phyloP scores from a whole-genome alignment of 2,797 vertebrate species.

The Delichon dasypus region DNA sequence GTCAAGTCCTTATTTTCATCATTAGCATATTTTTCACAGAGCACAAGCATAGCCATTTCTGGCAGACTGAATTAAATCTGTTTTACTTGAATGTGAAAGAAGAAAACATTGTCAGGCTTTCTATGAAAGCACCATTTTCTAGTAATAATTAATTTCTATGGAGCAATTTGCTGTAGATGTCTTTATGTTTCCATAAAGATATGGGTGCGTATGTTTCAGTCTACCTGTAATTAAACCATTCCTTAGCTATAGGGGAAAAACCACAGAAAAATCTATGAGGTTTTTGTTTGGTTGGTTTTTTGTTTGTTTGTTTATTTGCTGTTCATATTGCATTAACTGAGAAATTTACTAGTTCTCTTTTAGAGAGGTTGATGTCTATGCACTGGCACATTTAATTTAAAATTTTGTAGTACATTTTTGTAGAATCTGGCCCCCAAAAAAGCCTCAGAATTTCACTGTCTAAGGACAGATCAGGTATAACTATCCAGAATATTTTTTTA shows the following conservation, averaged over 20 bases:
- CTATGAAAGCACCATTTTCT: constrained; percentile 38
- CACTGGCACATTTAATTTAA: neutral
- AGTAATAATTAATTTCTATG: constrained; percentile 34
- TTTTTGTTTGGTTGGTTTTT: neutral
- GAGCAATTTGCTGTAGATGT: constrained; percentile 4
- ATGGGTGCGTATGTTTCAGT: neutral
- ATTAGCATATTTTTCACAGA: constrained; percentile 60
- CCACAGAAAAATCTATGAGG: neutral
- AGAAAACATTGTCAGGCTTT: constrained; percentile 48
- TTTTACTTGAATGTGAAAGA: constrained; percentile 48
- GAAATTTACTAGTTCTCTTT: neutral
- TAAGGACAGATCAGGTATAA: constrained; percentile 6
- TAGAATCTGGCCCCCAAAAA: constrained; percentile 31
- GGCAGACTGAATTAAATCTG: constrained; percentile 53
- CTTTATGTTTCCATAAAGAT: constrained; percentile 9
- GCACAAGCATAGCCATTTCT: constrained; percentile 47
- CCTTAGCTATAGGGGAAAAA: neutral
- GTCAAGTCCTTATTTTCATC: constrained; percentile 55
- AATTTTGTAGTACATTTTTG: constrained; percentile 26
- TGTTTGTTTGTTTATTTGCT: neutral
- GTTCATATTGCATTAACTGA: neutral
- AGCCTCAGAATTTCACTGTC: constrained; percentile 39
- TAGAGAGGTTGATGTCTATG: neutral
- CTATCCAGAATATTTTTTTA: neutral
- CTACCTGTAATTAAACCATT: constrained; percentile 26